A percentile compares a stretch with the other conserved stretches of the same genome.
Evolutionary conservation across 2,113 vertebrate genomes (phyloP).

Genomic region (Romanogobio albipinnatus): DNA sequence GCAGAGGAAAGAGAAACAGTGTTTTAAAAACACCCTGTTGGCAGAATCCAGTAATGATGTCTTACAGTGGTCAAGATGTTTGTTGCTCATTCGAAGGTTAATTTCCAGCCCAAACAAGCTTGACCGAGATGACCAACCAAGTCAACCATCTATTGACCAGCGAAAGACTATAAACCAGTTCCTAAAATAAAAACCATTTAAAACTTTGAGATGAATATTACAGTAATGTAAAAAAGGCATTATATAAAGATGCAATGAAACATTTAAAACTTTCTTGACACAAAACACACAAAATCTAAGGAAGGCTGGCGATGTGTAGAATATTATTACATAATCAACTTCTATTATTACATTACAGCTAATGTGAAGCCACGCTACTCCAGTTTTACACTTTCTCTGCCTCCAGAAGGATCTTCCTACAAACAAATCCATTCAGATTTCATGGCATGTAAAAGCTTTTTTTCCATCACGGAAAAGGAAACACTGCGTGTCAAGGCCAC

Average conservation of each 20-base stretch:
- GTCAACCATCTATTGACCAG: background rate
- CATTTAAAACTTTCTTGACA: background rate
- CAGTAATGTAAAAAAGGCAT: no score
- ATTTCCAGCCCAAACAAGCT: background rate
- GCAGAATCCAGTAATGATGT: no score
- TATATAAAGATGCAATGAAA: no score
- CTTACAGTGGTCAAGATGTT: no score
- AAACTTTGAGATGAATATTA: background rate
- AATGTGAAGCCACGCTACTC: background rate
- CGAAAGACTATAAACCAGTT: background rate
- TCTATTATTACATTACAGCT: slow-evolving; percentile 9
- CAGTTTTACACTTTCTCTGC: background rate
- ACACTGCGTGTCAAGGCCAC: slow-evolving; percentile 56
- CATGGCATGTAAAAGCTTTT: background rate
- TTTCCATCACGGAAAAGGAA: slow-evolving; percentile 38
- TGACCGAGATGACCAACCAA: background rate
- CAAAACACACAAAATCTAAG: background rate
- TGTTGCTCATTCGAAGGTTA: background rate
- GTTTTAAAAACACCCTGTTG: background rate
- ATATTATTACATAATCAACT: background rate
- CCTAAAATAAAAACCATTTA: no score
- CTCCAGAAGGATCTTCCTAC: slow-evolving; percentile 12
- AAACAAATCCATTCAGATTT: background rate
- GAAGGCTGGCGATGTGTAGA: background rate
- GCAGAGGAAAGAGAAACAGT: background rate